phyloP scores from a whole-genome alignment of 2,113 vertebrate genomes.

The Solea senegalensis region DNA sequence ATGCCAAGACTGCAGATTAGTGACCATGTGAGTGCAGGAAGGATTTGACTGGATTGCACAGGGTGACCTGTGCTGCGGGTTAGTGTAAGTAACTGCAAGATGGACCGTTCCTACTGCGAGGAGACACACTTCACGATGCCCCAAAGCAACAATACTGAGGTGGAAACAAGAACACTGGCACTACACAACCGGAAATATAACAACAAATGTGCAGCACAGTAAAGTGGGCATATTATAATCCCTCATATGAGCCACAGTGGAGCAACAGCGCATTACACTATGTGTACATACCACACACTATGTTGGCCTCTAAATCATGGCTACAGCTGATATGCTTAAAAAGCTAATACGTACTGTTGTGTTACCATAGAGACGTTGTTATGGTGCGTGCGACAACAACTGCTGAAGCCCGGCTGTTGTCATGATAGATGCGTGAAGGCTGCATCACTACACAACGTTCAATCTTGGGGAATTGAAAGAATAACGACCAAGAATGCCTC shows the following conservation, averaged over 20 bases:
- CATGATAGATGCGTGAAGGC: conserved; percentile 38
- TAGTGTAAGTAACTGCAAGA: conserved; percentile 67
- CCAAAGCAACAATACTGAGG: too few relatives aligned
- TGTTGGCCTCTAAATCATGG: conserved; percentile 25
- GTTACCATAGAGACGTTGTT: background rate
- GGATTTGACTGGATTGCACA: conserved; percentile 73
- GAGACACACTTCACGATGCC: background rate
- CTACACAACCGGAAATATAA: background rate
- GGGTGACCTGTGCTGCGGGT: conserved; percentile 4
- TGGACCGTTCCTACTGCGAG: conserved; percentile 17
- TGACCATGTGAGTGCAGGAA: conserved; percentile 62
- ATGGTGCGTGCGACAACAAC: background rate
- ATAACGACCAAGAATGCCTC: conserved; percentile 55
- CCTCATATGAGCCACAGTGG: background rate
- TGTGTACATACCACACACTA: conserved; percentile 24
- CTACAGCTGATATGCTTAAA: conserved; percentile 36
- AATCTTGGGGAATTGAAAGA: conserved; percentile 58
- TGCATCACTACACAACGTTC: conserved; percentile 53
- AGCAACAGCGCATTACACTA: conserved; percentile 9
- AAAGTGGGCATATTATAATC: background rate
- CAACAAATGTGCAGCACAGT: conserved; percentile 1
- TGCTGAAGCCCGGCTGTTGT: conserved; percentile 21
- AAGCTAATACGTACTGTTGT: conserved; percentile 35
- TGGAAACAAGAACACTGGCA: background rate
- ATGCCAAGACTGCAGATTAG: conserved; percentile 76